Evolutionary conservation across 1,140 invertebrate species (phyloP).

Genomic region (Hirudo medicinalis): DNA sequence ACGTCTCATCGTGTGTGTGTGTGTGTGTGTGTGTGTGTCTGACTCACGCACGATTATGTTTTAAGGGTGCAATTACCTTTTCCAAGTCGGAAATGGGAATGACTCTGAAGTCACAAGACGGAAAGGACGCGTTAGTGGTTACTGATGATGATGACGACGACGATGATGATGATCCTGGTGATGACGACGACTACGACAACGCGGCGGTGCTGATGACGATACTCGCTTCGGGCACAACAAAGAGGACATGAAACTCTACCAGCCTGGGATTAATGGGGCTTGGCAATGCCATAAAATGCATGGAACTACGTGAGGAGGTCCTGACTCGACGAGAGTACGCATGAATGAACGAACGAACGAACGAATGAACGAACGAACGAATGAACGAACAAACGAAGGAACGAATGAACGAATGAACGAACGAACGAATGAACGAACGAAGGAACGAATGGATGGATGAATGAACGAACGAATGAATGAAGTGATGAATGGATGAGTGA

Average conservation of each 20-base stretch:
- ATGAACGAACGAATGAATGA: slow-evolving; percentile 11
- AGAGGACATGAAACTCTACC: neutral
- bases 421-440: slow-evolving; percentile 14
- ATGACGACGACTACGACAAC: neutral
- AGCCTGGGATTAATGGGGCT: neutral
- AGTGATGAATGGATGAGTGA: neutral
- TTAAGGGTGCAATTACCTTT: neutral
- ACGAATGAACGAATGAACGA: slow-evolving; percentile 12
- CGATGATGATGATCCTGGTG: too few species aligned
- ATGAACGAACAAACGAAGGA: slow-evolving; percentile 7
- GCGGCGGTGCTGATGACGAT: neutral
- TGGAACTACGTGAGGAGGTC: neutral
- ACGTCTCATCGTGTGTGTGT: neutral
- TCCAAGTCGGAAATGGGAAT: neutral
- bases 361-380: neutral
- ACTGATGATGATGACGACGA: too few species aligned
- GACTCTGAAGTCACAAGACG: neutral
- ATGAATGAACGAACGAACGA: neutral
- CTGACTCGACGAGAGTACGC: neutral
- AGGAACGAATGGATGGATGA: neutral
- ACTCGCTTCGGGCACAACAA: neutral
- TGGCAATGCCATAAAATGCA: neutral
- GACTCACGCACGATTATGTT: too few species aligned
- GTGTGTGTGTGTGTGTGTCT: neutral
- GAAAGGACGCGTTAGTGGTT: too few species aligned